A percentile compares a stretch with the other conserved stretches of the same genome.
Evolutionary conservation across 2,113 vertebrate species (phyloP).

Genomic region (Phaetusa simplex): DNA sequence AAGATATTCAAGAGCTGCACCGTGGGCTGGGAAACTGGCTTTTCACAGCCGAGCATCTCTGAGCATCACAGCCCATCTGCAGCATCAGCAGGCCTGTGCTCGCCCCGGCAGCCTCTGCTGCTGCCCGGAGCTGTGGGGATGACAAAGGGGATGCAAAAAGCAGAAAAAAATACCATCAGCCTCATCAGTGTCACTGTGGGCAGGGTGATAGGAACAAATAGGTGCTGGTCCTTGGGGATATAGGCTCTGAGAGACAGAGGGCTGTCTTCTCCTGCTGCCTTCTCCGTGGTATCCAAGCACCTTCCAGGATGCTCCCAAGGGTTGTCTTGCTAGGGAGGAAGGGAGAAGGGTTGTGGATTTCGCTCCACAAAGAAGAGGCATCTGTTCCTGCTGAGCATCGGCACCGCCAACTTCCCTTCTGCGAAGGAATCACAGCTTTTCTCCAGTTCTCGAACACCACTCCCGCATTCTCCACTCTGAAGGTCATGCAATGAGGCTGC

Average conservation of each 20-base stretch:
- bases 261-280: background rate
- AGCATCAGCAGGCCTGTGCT: background rate
- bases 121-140: background rate
- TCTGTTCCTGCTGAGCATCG: background rate
- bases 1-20: background rate
- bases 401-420: background rate
- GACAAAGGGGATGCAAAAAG: background rate
- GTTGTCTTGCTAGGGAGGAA: background rate
- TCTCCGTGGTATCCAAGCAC: background rate
- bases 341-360: background rate
- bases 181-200: background rate
- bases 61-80: slow-evolving; percentile 11
- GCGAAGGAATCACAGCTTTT: background rate
- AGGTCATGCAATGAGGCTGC: background rate
- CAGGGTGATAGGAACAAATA: background rate
- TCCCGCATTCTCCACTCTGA: background rate
- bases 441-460: background rate
- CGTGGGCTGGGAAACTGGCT: background rate
- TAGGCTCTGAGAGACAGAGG: background rate
- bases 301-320: background rate
- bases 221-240: background rate
- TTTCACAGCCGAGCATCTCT: background rate
- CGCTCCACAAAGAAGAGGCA: background rate
- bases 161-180: background rate
- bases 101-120: background rate